Conservation (phyloP, 2,888 invertebrate genomes). For the Tenthredo mesomela region DNA sequence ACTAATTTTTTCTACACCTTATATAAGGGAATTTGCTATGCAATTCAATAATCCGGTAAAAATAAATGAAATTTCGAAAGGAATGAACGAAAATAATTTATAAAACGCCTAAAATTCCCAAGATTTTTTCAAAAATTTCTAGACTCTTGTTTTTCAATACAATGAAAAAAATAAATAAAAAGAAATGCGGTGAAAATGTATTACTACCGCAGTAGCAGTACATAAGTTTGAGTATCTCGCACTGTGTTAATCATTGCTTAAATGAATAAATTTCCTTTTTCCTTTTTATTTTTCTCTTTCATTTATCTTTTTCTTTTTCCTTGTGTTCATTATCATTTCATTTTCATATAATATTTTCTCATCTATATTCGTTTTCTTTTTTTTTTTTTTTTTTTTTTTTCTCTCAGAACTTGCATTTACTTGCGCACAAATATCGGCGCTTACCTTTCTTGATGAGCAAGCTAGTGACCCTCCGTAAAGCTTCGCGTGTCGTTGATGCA, state of each 20-base stretch:
- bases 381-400: no score
- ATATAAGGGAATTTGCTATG: neutral
- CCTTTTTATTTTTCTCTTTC: neutral
- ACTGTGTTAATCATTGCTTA: neutral
- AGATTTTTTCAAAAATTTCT: neutral
- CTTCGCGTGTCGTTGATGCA: slow-evolving; percentile 85
- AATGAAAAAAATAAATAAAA: neutral
- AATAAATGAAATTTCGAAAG: neutral
- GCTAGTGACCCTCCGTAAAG: slow-evolving; percentile 92
- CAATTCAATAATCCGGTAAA: neutral
- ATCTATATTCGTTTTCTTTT: no score
- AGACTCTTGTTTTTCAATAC: neutral
- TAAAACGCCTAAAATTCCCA: neutral
- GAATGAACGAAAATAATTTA: neutral
- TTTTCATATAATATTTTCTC: no score
- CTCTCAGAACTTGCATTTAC: neutral
- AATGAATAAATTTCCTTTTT: neutral
- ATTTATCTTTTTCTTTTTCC: neutral
- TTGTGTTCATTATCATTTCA: neutral
- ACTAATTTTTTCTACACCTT: neutral
- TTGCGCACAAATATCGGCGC: slow-evolving; percentile 74
- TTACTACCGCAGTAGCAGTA: neutral
- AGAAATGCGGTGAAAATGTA: neutral
- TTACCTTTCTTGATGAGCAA: slow-evolving; percentile 92
- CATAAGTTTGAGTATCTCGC: neutral